Base-by-base conservation (phyloP, 1,140 invertebrate species). In the Heliconius hewitsoni region DNA sequence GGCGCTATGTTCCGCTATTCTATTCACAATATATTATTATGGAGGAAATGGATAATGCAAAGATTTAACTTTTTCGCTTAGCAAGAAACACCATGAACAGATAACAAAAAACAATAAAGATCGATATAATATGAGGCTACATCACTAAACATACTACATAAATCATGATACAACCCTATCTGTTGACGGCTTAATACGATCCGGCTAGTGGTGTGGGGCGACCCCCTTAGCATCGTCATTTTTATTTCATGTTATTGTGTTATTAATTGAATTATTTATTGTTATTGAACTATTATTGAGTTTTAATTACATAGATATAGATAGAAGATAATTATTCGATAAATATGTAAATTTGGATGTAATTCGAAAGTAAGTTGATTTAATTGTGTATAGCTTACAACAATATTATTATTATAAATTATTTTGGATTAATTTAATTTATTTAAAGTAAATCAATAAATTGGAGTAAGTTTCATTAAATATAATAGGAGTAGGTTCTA, bases 151-250 rank as follows among this genome's bases (percentile, higher is more conserved):
- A 75, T 80, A 83, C 84, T 87, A 93, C 87, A 93, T 93, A 93
- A 93, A 93, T 93, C 92, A 93, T 90, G 87, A 85, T 89, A 92
- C 91, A 92, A 88, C 89, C 91, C 90, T 93, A 93, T 93, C 92
- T 93, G 91, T 93, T 91, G 90, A 89, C 88, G 86, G 92, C 89
- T 93, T 93, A 93, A 93, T 93, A 92, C 91, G 91, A 92, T 90
- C 90, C 86, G 85, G 81, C 81, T 86, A 77, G 78, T 82, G 83
- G 80, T 73, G 76, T 66, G 60, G 74, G 77, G 78, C 18, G 82
- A 81, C 72, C 80, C 78, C 77, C 78, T 66, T 66, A 27, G 27
- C 60, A 2, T 66, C 60, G 60, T 30, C 60, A 66, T 66, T 27
- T 60, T 66, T 66, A 66, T 66, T 66, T 66, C 60, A 66, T 66